phyloP scores from a whole-genome alignment of 2,113 vertebrate species.

The Toxotes jaculatrix region DNA sequence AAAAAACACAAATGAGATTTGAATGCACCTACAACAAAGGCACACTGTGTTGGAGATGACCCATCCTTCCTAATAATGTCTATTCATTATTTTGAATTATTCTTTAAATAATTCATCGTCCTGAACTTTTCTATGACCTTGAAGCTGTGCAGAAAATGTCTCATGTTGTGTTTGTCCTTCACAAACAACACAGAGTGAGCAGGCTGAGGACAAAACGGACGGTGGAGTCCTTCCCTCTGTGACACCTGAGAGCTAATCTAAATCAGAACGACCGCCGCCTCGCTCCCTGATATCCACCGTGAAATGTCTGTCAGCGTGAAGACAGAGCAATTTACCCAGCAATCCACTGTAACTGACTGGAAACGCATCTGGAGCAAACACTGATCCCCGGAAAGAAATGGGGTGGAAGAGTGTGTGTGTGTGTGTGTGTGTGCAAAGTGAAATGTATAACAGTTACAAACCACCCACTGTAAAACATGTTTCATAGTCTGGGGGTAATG shows the following conservation, averaged over 20 bases:
- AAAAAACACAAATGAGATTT: not conserved
- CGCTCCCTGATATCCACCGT: constrained; percentile 29
- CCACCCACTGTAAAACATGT: constrained; percentile 13
- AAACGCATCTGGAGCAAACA: constrained; percentile 37
- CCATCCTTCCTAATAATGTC: not conserved
- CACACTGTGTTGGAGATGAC: not conserved
- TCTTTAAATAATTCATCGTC: constrained; percentile 22
- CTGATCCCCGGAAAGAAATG: constrained; percentile 40
- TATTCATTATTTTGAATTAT: constrained; percentile 19
- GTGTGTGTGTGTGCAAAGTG: not conserved
- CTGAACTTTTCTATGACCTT: constrained; percentile 4
- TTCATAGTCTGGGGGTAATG: constrained; percentile 2
- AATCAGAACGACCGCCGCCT: constrained; percentile 34
- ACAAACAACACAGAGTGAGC: constrained; percentile 24
- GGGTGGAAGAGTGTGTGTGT: constrained; percentile 2
- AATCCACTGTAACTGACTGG: constrained; percentile 36
- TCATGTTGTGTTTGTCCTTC: constrained; percentile 47
- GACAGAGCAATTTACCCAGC: constrained; percentile 62
- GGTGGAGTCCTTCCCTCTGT: not conserved
- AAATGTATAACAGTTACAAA: constrained; percentile 42
- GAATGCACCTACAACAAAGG: not conserved
- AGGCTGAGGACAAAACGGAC: constrained; percentile 24
- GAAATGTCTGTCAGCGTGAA: constrained; percentile 61
- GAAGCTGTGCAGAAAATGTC: not conserved
- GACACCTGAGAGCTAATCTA: constrained; percentile 44